A percentile compares a stretch with the other conserved stretches of the same genome.
Evolutionary conservation across 2,113 vertebrate species (phyloP).

Genomic region (Melanerpes formicivorus): DNA sequence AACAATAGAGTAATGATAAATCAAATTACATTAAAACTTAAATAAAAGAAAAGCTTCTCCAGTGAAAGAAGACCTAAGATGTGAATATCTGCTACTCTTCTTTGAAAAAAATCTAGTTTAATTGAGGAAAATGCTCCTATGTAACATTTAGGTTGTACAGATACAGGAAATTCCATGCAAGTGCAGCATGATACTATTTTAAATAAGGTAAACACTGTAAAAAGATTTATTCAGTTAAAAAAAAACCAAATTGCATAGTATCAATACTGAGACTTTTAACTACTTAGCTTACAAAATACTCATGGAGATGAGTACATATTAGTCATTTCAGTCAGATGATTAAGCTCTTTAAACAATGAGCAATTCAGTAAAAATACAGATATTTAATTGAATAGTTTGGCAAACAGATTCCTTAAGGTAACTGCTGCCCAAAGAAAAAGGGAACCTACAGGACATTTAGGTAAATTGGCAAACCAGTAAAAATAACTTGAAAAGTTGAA

Average conservation of each 20-base stretch:
- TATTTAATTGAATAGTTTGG: not conserved
- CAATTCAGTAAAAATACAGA: not conserved
- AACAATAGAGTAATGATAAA: not conserved
- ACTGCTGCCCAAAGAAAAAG: not conserved
- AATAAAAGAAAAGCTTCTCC: not conserved
- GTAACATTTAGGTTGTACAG: not conserved
- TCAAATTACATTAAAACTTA: not conserved
- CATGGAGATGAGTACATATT: not conserved
- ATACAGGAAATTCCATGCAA: not conserved
- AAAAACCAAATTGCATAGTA: not conserved
- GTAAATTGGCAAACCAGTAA: not conserved
- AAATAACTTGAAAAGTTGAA: not conserved
- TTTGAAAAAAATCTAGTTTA: not conserved
- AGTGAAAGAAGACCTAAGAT: not conserved
- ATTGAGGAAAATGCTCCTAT: not conserved
- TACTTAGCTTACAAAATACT: not conserved
- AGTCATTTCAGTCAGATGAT: not conserved
- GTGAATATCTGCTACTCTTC: not conserved
- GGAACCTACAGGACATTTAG: not conserved
- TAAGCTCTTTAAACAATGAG: not conserved
- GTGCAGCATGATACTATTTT: not conserved
- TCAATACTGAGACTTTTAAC: not conserved
- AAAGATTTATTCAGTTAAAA: not conserved
- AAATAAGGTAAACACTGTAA: not conserved
- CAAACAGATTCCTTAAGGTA: not conserved